These are phyloP conservation scores for Carapus acus DNA, from an alignment of 2,797 vertebrate species.

Conservation along the genomic window DNA sequence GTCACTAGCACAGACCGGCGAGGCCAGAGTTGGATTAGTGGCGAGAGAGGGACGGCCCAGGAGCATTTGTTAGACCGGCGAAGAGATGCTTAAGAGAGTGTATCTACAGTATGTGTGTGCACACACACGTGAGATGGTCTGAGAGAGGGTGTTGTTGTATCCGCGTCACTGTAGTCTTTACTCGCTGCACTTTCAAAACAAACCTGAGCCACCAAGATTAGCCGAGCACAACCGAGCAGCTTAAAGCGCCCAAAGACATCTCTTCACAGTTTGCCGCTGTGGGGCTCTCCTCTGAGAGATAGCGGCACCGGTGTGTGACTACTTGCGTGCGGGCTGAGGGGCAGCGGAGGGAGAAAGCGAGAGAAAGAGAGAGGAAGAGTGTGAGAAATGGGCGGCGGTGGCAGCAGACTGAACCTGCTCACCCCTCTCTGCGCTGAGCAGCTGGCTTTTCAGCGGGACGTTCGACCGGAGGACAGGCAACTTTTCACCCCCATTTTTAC, in stretches of 20 bases:
- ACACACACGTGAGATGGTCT: constrained; percentile 4
- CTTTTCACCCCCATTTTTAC: constrained; percentile 65
- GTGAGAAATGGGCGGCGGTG: constrained; percentile 36
- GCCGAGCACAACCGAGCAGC: constrained; percentile 57
- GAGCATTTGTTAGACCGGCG: too few species aligned
- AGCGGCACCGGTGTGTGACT: constrained; percentile 3
- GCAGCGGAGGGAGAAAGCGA: too few species aligned
- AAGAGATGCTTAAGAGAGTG: too few species aligned
- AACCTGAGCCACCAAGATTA: constrained; percentile 67
- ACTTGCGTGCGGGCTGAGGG: constrained; percentile 27
- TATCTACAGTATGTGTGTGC: constrained; percentile 3
- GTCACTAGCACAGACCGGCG: constrained; percentile 49
- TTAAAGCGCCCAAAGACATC: constrained; percentile 67
- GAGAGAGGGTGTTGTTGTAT: constrained; percentile 45
- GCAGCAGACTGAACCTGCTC: constrained; percentile 57
- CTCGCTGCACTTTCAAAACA: constrained; percentile 61
- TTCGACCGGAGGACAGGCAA: constrained; percentile 28
- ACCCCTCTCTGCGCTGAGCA: constrained; percentile 45
- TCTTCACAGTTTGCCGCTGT: constrained; percentile 33
- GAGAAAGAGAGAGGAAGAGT: too few species aligned
- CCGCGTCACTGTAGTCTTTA: constrained; percentile 42
- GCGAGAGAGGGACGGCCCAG: too few species aligned
- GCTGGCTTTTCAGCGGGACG: constrained; percentile 39
- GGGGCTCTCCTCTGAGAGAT: constrained; percentile 54
- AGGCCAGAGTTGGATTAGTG: constrained; percentile 47